Conservation (phyloP, 2,113 vertebrate genomes). For the Sigmodon hispidus region DNA sequence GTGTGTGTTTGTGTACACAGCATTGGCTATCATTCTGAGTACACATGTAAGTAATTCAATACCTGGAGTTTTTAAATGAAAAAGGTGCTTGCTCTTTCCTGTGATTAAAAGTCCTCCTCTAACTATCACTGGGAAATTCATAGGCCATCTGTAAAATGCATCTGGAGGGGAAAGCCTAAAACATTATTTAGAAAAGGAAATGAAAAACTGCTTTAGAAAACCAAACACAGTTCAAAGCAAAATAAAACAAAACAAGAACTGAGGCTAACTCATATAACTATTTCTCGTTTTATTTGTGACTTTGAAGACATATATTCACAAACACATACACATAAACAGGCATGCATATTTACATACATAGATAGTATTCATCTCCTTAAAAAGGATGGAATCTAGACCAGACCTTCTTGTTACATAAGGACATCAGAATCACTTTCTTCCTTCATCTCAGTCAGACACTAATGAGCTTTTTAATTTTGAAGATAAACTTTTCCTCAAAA, state of each 20-base stretch:
- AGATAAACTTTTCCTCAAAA: background rate
- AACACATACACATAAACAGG: accelerated
- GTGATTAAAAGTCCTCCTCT: background rate
- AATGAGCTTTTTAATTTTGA: background rate
- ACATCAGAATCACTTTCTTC: background rate
- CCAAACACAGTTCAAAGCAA: background rate
- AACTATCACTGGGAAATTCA: background rate
- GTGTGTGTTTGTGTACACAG: background rate
- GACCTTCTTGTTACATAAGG: background rate
- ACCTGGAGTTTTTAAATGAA: background rate
- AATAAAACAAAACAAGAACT: background rate
- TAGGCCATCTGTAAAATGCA: background rate
- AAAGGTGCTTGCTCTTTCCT: background rate
- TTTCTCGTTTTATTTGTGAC: background rate
- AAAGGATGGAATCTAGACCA: background rate
- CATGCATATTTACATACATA: background rate
- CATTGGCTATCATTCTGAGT: background rate
- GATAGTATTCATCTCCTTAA: background rate
- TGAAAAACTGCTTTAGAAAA: background rate
- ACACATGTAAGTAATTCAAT: background rate
- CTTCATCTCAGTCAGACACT: accelerated
- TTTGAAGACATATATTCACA: background rate
- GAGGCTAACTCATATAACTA: background rate
- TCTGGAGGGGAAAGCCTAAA: background rate
- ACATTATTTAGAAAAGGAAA: background rate